A percentile compares a stretch with the other conserved stretches of the same genome.
phyloP scores from a whole-genome alignment of 2,797 vertebrate species.

The Chelon auratus region DNA sequence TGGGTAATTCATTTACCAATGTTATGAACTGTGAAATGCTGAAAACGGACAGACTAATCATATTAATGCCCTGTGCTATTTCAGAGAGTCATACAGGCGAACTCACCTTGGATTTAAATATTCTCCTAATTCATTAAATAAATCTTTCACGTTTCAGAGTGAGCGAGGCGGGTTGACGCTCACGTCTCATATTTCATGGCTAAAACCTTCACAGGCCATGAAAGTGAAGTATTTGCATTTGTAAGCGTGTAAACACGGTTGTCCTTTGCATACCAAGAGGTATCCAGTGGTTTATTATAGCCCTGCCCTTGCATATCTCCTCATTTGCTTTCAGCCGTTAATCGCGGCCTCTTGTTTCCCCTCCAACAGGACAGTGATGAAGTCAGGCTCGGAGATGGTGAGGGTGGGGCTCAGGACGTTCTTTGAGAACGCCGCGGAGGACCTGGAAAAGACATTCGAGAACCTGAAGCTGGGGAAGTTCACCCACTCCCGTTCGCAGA shows the following conservation, averaged over 20 bases:
- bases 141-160: conserved; percentile 44
- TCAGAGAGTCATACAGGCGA: conserved; percentile 15
- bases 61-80: conserved; percentile 51
- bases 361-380: conserved; percentile 94
- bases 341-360: conserved; percentile 12
- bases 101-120: conserved; percentile 62
- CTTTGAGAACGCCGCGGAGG: conserved; percentile 98
- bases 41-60: conserved; percentile 57
- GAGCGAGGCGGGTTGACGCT: conserved; percentile 22
- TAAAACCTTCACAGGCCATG: conserved; percentile 31
- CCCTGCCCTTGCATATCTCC: conserved; percentile 19
- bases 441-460: conserved; percentile 95
- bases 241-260: conserved; percentile 29
- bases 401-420: conserved; percentile 93
- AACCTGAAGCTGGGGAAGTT: conserved; percentile 98
- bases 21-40: conserved; percentile 58
- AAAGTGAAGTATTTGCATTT: conserved; percentile 40
- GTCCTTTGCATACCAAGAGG: conserved; percentile 40
- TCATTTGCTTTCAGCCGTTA: conserved; percentile 18
- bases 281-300: conserved; percentile 40
- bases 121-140: conserved; percentile 42
- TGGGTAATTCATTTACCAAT: conserved; percentile 49
- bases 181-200: conserved; percentile 47
- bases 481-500: conserved; percentile 97
- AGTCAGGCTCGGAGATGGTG: conserved; percentile 95